phyloP scores from a whole-genome alignment of 1,140 invertebrate genomes.

The Plectrocnemia conspersa region DNA sequence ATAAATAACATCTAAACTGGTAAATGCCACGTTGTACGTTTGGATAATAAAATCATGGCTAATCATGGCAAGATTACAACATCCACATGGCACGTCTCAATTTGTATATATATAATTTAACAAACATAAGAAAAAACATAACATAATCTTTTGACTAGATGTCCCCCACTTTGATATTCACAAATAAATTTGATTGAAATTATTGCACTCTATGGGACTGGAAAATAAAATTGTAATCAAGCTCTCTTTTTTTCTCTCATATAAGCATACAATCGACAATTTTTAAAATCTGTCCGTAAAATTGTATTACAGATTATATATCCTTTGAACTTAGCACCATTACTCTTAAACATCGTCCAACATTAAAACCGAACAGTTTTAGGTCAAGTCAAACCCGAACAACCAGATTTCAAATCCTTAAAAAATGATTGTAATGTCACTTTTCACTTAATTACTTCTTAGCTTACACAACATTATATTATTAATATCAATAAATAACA shows the following conservation, averaged over 20 bases:
- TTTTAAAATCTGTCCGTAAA: constrained; percentile 10
- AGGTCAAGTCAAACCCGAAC: constrained; percentile 14
- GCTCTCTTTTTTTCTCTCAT: too few relatives aligned
- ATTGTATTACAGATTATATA: constrained; percentile 17
- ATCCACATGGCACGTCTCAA: too few relatives aligned
- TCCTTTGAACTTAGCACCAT: constrained; percentile 23
- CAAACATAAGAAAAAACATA: too few relatives aligned
- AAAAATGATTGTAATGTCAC: constrained; percentile 37
- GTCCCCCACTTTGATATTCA: too few relatives aligned
- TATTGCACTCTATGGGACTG: too few relatives aligned
- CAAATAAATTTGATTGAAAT: too few relatives aligned
- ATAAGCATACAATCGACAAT: constrained; percentile 11
- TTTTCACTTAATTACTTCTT: constrained; percentile 28
- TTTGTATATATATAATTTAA: too few relatives aligned
- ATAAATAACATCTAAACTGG: too few relatives aligned
- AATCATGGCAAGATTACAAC: too few relatives aligned
- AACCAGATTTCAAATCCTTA: constrained; percentile 20
- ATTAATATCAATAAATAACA: constrained; percentile 35
- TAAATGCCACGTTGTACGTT: too few relatives aligned
- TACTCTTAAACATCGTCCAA: constrained; percentile 16
- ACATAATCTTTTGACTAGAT: too few relatives aligned
- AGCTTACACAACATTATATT: constrained; percentile 20
- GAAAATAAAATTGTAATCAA: constrained; percentile 18
- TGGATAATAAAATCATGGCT: too few relatives aligned
- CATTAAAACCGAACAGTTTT: constrained; percentile 15